Conservation (phyloP, 2,888 invertebrate species). For the Eristalinus aeneus region DNA sequence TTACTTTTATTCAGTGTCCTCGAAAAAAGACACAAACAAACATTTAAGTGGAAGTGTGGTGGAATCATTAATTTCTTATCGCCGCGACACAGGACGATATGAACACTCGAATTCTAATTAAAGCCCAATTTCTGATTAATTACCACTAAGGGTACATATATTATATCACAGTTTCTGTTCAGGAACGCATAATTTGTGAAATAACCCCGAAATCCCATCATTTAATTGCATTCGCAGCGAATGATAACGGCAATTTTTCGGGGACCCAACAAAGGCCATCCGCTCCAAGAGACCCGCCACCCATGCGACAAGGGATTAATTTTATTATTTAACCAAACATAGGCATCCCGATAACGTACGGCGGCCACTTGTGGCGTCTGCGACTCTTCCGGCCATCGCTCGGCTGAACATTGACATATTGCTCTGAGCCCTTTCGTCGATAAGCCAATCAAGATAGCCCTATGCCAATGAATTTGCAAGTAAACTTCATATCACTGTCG, state of each 20-base stretch:
- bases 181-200: constrained; percentile 34
- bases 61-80: background rate
- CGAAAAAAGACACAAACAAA: too few species aligned
- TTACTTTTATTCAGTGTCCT: too few species aligned
- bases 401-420: constrained; percentile 49
- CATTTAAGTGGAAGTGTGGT: background rate
- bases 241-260: constrained; percentile 20
- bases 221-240: constrained; percentile 24
- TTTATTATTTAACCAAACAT: constrained; percentile 52
- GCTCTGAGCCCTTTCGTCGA: constrained; percentile 30
- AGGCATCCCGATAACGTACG: constrained; percentile 35
- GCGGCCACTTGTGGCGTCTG: constrained; percentile 38
- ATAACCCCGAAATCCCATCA: constrained; percentile 23
- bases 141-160: constrained; percentile 40
- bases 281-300: background rate
- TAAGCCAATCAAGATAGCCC: constrained; percentile 43
- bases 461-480: constrained; percentile 28
- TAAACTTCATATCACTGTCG: constrained; percentile 4
- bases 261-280: constrained; percentile 9
- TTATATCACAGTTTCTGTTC: constrained; percentile 35
- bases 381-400: background rate
- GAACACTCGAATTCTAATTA: constrained; percentile 40
- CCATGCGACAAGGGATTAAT: constrained; percentile 4
- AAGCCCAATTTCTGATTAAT: constrained; percentile 40
- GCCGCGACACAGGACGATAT: background rate